Evolutionary conservation across 2,888 invertebrate species (phyloP), one percentile per base, ranked within the genome.

Genomic region (Tuberolachnus salignus): DNA sequence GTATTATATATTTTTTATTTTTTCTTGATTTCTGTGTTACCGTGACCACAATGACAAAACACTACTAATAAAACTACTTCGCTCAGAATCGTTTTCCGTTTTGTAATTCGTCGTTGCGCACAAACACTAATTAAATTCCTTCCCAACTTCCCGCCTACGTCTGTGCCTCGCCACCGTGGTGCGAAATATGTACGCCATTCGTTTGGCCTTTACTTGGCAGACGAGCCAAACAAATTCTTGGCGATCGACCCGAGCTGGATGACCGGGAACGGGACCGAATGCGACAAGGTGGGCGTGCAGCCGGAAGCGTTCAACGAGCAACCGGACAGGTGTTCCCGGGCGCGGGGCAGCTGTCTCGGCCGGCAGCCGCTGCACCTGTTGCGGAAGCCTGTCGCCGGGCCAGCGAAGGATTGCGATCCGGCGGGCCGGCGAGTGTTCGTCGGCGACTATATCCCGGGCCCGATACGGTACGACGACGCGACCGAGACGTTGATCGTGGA

Each of bases 271-370:
- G 87, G 87, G 6, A 85, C 85, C 49, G 86, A 86, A 80, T 89
- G 88, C 82, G 86, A 89, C 83, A 86, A 86, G 80, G 86, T 86
- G 19, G 89, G 88, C 2, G 87, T 88, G 1, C 86, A 87, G 19
- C 88, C 86, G 82, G 85, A 86, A 66, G 88, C 87, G 1, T 89
- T 89, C 82, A 85, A 84, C 23, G 86, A 84, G 69, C 88, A 88
- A 83, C 85, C 85, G 1, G 84, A 87, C 71, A 83, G 87, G 53
- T 89, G 89, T 81, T 83, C 84, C 14, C 82, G 80, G 74, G 82
- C 85, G 1, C 83, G 83, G 70, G 86, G 86, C 21, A 85, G 86
- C 19, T 88, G 88, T 82, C 84, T 89, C 78, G 83, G 84, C 72
- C 87, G 88, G 82, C 88, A 88, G 82, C 88, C 88, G 0, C 84